These are phyloP conservation scores for Cololabis saira DNA, from an alignment of 2,113 vertebrate species.

Conservation along the genomic window DNA sequence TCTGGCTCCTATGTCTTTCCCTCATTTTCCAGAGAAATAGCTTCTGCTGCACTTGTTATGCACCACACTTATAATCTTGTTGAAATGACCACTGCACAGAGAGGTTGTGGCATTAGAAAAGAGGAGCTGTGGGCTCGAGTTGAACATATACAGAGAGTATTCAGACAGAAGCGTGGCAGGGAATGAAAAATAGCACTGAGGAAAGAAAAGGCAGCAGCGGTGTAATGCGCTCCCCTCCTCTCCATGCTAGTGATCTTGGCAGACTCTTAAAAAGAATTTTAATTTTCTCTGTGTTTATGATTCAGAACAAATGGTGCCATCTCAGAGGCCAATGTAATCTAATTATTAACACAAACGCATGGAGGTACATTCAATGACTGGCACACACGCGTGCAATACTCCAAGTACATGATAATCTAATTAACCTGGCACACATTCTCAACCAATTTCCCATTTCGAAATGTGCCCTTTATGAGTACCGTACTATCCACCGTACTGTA, in stretches of 20 bases:
- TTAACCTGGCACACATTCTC: slow-evolving; percentile 52
- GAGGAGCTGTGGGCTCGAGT: slow-evolving; percentile 1
- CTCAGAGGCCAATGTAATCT: slow-evolving; percentile 69
- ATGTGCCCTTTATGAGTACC: slow-evolving; percentile 48
- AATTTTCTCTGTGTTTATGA: slow-evolving; percentile 64
- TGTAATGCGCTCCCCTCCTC: slow-evolving; percentile 31
- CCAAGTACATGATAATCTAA: slow-evolving; percentile 59
- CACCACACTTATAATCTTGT: neutral
- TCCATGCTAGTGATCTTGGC: slow-evolving; percentile 67
- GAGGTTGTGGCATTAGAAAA: slow-evolving; percentile 5
- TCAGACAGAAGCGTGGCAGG: slow-evolving; percentile 10
- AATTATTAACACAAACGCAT: slow-evolving; percentile 70
- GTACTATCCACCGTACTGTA: neutral
- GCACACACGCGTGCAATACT: slow-evolving; percentile 34
- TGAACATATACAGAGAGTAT: slow-evolving; percentile 11
- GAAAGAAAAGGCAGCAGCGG: slow-evolving; percentile 12
- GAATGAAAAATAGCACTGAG: slow-evolving; percentile 33
- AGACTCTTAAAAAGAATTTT: slow-evolving; percentile 64
- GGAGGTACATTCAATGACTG: slow-evolving; percentile 39
- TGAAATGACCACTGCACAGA: neutral
- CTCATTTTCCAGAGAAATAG: neutral
- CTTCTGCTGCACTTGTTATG: neutral
- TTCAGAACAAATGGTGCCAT: slow-evolving; percentile 65
- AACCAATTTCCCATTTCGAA: slow-evolving; percentile 50
- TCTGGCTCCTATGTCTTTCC: neutral